These are phyloP conservation scores for Aspidoscelis tigris DNA, from an alignment of 2,113 vertebrate genomes.

Conservation along the genomic window DNA sequence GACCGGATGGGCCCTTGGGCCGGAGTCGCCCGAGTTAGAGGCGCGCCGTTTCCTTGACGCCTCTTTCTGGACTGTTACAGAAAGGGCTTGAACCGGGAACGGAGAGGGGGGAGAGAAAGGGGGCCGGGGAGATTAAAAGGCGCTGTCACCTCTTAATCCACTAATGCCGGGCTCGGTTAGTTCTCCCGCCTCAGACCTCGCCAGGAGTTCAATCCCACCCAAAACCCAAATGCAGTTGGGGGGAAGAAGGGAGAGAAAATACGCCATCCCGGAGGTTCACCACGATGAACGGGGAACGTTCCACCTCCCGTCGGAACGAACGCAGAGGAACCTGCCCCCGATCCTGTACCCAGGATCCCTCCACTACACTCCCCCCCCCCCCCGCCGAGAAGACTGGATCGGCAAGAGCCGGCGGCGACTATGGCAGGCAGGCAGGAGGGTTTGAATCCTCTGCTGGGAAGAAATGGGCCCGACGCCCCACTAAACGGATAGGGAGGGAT, in stretches of 20 bases:
- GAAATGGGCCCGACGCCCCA: not conserved
- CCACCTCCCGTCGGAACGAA: not conserved
- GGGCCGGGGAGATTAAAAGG: slow-evolving; percentile 61
- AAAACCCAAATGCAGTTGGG: slow-evolving; percentile 65
- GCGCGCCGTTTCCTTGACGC: slow-evolving; percentile 12
- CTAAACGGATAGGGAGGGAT: not conserved
- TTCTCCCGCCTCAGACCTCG: slow-evolving; percentile 70
- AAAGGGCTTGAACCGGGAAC: not conserved
- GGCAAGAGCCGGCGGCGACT: too few relatives aligned
- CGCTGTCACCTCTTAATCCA: slow-evolving; percentile 74
- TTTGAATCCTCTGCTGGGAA: not conserved
- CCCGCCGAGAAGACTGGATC: not conserved
- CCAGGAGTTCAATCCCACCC: slow-evolving; percentile 73
- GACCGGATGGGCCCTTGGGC: slow-evolving; percentile 13
- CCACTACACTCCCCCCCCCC: not conserved
- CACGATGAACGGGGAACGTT: not conserved
- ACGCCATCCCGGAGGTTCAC: not conserved
- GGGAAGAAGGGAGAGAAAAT: slow-evolving; percentile 52
- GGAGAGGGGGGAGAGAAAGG: not conserved
- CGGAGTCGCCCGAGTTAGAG: not conserved
- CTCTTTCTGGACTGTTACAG: slow-evolving; percentile 39
- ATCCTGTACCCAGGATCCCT: too few relatives aligned
- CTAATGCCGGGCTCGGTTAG: slow-evolving; percentile 77
- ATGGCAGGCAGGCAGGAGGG: not conserved
- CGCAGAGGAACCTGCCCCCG: too few relatives aligned